phyloP scores from a whole-genome alignment of 2,113 vertebrate species.

The Hydropotes inermis region DNA sequence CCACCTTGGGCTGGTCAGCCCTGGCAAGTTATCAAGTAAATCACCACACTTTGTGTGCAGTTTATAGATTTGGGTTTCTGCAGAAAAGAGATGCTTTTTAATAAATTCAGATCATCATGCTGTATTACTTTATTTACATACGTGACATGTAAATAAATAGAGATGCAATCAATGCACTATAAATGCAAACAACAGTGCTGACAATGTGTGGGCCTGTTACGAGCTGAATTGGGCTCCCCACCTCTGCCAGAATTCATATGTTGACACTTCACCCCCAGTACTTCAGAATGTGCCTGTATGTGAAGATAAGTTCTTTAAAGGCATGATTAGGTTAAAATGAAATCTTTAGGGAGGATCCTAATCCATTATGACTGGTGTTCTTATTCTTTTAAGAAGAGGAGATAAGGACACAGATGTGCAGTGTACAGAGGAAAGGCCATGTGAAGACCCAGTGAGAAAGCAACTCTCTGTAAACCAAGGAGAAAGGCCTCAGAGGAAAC shows the following conservation, averaged over 20 bases:
- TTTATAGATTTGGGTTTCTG: background rate
- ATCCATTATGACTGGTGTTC: background rate
- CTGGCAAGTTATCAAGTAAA: background rate
- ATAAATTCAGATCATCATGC: background rate
- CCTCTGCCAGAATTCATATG: background rate
- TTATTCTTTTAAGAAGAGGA: background rate
- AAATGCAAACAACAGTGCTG: background rate
- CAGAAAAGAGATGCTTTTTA: background rate
- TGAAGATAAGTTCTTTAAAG: background rate
- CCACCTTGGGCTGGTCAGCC: background rate
- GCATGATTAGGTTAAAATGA: constrained; percentile 13
- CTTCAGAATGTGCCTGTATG: background rate
- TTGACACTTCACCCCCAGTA: background rate
- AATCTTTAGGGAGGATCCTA: background rate
- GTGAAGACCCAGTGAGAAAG: background rate
- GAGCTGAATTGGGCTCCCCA: background rate
- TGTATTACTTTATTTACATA: background rate
- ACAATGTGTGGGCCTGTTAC: background rate
- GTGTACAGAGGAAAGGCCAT: background rate
- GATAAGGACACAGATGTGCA: background rate
- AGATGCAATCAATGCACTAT: background rate
- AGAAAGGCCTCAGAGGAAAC: background rate
- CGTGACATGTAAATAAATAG: constrained; percentile 30
- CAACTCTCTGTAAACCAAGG: background rate
- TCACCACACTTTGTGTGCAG: background rate